Base-by-base conservation (phyloP, 2,888 invertebrate genomes). In the Pterostichus madidus region DNA sequence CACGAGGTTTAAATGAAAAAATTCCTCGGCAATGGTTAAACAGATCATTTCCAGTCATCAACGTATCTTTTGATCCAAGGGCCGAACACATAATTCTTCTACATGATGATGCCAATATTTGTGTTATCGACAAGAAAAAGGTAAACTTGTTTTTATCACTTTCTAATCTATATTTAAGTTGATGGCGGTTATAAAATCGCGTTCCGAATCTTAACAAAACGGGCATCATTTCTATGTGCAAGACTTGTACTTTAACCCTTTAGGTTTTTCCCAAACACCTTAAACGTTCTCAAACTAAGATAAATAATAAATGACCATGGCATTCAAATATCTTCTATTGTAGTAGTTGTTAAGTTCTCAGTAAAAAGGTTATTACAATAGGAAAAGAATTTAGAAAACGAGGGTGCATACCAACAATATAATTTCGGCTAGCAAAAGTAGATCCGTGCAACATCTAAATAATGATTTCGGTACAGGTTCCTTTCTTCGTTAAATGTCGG, bases 61-160 rank as follows among this genome's bases (percentile, higher is more conserved):
- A 93, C 81, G 91, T 96, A 31, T 88, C 91, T 0, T 92, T 93
- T 86, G 95, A 96, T 89, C 91, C 93, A 0, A 88, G 90, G 0
- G 92, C 93, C 85, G 90, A 93, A 0, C 90, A 94, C 86, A 92
- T 95, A 4, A 91, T 97, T 44, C 90, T 97, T 11, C 89, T 96
- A 78, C 93, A 95, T 84, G 96, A 96, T 87, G 95, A 96, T 85
- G 92, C 92, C 73, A 92, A 93, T 75, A 92, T 96, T 61, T 93
- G 93, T 89, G 89, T 93, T 35, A 88, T 93, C 39, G 90, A 94
- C 87, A 92, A 93, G 87, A 88, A 90, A 49, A 90, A 91, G 89
- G 92, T 92, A 88, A 86, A 87, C 85, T 71, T 52, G 3, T 52
- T 3, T 8, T 39, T 7, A 39, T 39, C 8, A 39, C 39, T 39